Conservation (phyloP, 1,140 invertebrate species). For the Tetraneura akinire region DNA sequence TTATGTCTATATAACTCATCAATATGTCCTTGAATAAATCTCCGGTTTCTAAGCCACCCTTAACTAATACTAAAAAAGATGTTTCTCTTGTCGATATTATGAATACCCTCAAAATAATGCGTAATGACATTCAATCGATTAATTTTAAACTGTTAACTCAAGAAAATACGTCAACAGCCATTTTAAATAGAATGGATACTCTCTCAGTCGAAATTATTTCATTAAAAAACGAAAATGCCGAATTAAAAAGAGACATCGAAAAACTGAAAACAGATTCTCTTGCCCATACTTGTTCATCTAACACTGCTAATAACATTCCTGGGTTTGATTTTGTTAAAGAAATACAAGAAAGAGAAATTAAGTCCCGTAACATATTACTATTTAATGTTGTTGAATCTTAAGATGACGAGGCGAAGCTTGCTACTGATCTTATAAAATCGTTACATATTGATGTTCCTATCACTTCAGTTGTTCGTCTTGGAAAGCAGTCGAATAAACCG, state of each 20-base stretch:
- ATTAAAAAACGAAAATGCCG: neutral
- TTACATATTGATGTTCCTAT: constrained; percentile 7
- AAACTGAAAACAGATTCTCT: neutral
- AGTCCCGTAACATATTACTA: constrained; percentile 20
- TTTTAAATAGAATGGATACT: neutral
- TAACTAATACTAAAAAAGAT: neutral
- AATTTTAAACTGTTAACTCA: neutral
- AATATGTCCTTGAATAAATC: constrained; percentile 36
- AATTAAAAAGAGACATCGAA: constrained; percentile 2
- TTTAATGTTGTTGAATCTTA: constrained; percentile 1
- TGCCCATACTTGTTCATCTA: neutral
- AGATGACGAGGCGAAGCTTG: neutral
- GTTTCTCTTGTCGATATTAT: neutral
- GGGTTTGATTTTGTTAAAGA: constrained; percentile 16
- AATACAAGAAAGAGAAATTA: constrained; percentile 11
- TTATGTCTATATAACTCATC: too few species aligned
- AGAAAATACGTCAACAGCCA: constrained; percentile 2
- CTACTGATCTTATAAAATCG: constrained; percentile 5
- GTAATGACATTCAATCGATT: constrained; percentile 1
- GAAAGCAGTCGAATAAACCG: too few species aligned
- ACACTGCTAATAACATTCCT: neutral
- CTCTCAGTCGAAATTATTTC: neutral
- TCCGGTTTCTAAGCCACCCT: neutral
- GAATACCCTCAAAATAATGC: constrained; percentile 1
- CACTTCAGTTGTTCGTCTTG: too few species aligned